Evolutionary conservation across 2,797 vertebrate genomes (phyloP).

Genomic region (Cuniculus paca): DNA sequence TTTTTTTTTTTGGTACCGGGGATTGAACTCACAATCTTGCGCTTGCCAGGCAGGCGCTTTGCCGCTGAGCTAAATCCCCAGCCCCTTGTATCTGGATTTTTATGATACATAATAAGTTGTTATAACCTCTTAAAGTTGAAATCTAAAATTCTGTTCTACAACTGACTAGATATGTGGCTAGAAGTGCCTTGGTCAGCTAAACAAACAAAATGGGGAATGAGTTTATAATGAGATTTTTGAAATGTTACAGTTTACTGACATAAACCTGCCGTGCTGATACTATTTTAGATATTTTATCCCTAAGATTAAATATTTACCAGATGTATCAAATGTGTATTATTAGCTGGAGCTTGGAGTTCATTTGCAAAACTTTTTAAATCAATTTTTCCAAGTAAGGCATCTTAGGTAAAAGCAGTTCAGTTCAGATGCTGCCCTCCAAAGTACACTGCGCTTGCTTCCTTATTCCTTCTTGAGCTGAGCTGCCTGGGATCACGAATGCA

Average conservation of each 20-base stretch:
- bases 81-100: not conserved
- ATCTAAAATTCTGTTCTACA: slow-evolving; percentile 12
- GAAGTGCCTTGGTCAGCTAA: not conserved
- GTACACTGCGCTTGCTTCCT: not conserved
- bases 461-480: not conserved
- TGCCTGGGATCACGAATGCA: not conserved
- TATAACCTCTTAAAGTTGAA: not conserved
- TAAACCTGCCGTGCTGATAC: slow-evolving; percentile 10
- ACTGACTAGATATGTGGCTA: not conserved
- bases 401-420: not conserved
- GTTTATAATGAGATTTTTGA: not conserved
- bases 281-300: not conserved
- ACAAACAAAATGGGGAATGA: not conserved
- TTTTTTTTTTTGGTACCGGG: no score
- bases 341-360: slow-evolving; percentile 22
- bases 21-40: no score
- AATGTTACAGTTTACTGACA: not conserved
- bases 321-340: not conserved
- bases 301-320: slow-evolving; percentile 32
- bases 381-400: not conserved
- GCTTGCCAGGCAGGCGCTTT: no score
- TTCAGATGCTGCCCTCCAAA: not conserved
- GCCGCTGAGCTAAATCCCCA: no score
- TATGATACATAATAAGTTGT: not conserved
- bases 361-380: slow-evolving; percentile 1